These are phyloP conservation scores for Phainopepla nitens DNA, from an alignment of 2,113 vertebrate species.

Conservation along the genomic window DNA sequence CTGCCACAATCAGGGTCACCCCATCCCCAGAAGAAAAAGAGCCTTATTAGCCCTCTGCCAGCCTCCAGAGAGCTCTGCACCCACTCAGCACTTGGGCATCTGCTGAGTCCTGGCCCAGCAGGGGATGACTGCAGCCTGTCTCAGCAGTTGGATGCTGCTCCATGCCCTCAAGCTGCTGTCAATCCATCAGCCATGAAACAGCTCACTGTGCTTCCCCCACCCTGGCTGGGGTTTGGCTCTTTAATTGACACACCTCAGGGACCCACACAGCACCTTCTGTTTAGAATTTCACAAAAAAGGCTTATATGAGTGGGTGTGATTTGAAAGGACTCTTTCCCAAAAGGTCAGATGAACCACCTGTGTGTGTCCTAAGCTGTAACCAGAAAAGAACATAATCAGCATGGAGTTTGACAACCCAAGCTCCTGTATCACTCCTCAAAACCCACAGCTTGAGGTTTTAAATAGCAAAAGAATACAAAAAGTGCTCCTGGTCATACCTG, in stretches of 20 bases:
- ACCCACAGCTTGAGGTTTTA: neutral
- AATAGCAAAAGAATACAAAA: neutral
- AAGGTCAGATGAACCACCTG: constrained; percentile 55
- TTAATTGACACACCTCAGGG: neutral
- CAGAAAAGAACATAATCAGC: neutral
- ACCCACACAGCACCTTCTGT: neutral
- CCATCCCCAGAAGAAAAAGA: neutral
- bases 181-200: neutral
- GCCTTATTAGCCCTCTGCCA: neutral
- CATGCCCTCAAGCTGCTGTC: neutral
- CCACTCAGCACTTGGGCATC: neutral
- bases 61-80: neutral
- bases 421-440: neutral
- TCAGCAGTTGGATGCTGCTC: neutral
- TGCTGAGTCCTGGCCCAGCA: neutral
- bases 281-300: neutral
- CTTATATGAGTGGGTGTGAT: neutral
- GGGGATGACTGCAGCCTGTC: neutral
- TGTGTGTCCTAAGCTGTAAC: constrained; percentile 53
- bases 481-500: constrained; percentile 69
- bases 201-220: neutral
- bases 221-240: neutral
- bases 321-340: constrained; percentile 28
- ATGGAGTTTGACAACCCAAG: neutral
- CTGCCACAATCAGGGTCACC: neutral